Base-by-base conservation (phyloP, 2,888 invertebrate genomes). In the Cylloceria caligata region DNA sequence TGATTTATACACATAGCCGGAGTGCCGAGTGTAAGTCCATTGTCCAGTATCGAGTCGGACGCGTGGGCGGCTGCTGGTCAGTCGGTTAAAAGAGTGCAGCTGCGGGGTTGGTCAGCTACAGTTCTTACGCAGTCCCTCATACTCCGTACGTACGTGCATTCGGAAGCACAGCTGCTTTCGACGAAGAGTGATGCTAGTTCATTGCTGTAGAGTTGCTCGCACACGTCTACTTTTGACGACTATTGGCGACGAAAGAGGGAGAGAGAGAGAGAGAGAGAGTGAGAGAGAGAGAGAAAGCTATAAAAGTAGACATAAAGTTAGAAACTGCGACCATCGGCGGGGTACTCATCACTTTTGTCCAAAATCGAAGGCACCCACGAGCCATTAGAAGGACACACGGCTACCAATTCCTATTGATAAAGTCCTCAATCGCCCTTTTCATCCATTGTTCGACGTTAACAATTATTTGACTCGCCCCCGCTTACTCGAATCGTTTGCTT, bases 41-140 rank as follows among this genome's bases (percentile, higher is more conserved):
- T 83, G 83, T 83, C 80, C 76, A 71, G 74, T 73, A 65, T 80
- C 64, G 82, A 72, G 72, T 73, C 69, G 83, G 79, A 83, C 74
- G 89, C 86, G 89, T 89, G 87, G 89, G 88, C 89, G 88, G 88
- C 88, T 85, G 89, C 84, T 87, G 90, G 88, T 88, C 88, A 88
- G 85, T 86, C 81, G 81, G 84, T 84, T 83, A 77, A 81, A 80
- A 72, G 73, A 62, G 82, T 65, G 85, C 85, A 88, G 86, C 86
- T 86, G 86, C 84, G 82, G 72, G 80, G 73, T 68, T 83, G 80
- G 74, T 75, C 78, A 42, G 27, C 55, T n/a, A 45, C 57, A 78
- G 57, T 69, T 78, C 49, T 55, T 55, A 55, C 27, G 27, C 55
- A 45, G 30, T 60, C 60, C 67, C 52, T 76, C 68, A 16, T 52